Percentiles rank a stretch among this genome's conserved stretches.
These are phyloP conservation scores for Balanococcus diminutus DNA, from an alignment of 2,888 invertebrate species.

Conservation along the genomic window DNA sequence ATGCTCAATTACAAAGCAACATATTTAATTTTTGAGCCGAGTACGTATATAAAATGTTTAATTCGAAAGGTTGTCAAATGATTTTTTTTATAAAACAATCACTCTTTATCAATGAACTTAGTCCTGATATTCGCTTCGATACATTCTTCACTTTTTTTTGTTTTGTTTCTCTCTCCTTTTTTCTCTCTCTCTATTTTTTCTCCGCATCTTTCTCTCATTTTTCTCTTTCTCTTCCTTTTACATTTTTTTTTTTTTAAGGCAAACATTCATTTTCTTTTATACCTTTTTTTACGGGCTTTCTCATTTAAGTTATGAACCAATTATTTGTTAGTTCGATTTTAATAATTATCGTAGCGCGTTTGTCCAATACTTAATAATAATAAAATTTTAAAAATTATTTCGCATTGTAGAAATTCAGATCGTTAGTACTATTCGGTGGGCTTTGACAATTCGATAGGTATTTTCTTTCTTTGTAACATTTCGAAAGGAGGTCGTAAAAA, in stretches of 20 bases:
- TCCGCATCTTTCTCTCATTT: constrained; percentile 47
- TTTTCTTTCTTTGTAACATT: constrained; percentile 34
- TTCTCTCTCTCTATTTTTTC: constrained; percentile 59
- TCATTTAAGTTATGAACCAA: constrained; percentile 36
- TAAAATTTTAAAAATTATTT: not conserved
- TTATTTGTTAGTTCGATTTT: constrained; percentile 36
- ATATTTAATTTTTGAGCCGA: constrained; percentile 24
- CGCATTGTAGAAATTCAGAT: not conserved
- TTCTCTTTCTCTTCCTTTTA: constrained; percentile 46
- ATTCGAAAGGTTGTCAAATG: constrained; percentile 31
- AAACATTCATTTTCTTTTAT: constrained; percentile 39
- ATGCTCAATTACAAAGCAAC: constrained; percentile 41
- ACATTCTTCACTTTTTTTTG: constrained; percentile 26
- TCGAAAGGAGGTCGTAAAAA: not conserved
- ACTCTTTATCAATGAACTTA: constrained; percentile 26
- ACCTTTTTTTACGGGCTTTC: constrained; percentile 48
- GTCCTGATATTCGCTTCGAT: constrained; percentile 36
- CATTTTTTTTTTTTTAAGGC: constrained; percentile 39
- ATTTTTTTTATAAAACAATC: constrained; percentile 3
- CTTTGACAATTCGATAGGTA: constrained; percentile 15
- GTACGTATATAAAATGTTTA: constrained; percentile 24
- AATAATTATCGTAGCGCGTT: constrained; percentile 29
- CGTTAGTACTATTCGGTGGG: not conserved
- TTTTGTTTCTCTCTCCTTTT: constrained; percentile 59
- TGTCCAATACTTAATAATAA: not conserved